phyloP scores from a whole-genome alignment of 2,888 invertebrate species.

The Electrophaes corylata region DNA sequence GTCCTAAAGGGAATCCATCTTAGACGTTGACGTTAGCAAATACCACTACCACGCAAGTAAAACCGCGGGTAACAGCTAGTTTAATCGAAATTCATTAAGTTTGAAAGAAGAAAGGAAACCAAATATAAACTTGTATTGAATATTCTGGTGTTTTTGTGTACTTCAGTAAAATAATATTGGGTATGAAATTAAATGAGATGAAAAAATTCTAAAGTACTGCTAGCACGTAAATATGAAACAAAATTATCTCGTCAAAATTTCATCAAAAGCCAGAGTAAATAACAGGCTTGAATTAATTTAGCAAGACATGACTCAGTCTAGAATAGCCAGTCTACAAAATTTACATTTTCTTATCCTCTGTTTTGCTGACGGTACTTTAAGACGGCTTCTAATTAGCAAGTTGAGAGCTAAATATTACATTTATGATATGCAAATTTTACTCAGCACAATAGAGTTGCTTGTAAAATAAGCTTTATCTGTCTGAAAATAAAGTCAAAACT shows the following conservation, averaged over 20 bases:
- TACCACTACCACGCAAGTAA: no score
- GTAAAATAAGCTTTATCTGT: conserved; percentile 54
- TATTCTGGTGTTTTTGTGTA: not conserved
- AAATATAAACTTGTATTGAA: no score
- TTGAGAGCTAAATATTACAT: conserved; percentile 83
- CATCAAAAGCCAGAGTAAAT: not conserved
- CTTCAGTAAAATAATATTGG: not conserved
- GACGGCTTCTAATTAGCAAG: conserved; percentile 81
- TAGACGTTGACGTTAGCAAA: no score
- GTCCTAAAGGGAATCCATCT: no score
- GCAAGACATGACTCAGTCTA: conserved; percentile 13
- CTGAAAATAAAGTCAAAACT: conserved; percentile 50
- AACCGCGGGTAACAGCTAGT: no score
- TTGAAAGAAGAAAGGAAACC: no score
- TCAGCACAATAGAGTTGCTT: conserved; percentile 47
- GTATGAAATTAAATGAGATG: not conserved
- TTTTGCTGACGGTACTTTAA: conserved; percentile 64
- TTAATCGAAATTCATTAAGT: no score
- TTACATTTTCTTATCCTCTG: conserved; percentile 28
- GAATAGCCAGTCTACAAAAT: conserved; percentile 20
- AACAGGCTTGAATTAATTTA: conserved; percentile 11
- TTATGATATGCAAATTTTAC: conserved; percentile 82
- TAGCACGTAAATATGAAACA: not conserved
- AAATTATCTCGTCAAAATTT: not conserved
- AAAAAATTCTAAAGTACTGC: not conserved